Evolutionary conservation across 2,113 vertebrate species (phyloP).

Genomic region (Thinocorus orbignyianus): DNA sequence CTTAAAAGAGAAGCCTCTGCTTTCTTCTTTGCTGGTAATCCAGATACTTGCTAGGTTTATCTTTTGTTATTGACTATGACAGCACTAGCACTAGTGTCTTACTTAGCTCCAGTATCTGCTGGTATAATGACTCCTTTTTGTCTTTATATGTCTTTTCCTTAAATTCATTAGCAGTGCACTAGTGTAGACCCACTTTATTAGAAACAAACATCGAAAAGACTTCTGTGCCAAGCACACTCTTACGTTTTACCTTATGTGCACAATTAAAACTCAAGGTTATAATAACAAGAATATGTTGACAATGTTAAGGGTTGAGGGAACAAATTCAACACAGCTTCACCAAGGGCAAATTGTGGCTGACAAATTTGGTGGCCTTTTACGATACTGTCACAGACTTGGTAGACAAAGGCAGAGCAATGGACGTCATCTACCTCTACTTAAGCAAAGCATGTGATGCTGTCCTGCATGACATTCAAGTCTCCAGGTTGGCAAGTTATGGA

Average conservation of each 20-base stretch:
- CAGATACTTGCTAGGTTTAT: background rate
- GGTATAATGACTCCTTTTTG: background rate
- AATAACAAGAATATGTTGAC: slow-evolving; percentile 32
- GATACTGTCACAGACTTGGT: no score
- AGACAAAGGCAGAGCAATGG: no score
- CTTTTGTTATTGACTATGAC: background rate
- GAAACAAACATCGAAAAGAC: background rate
- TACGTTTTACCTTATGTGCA: slow-evolving; percentile 26
- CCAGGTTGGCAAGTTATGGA: no score
- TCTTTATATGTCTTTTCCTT: background rate
- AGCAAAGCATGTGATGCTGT: no score
- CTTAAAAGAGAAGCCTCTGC: background rate
- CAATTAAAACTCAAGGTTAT: slow-evolving; percentile 66
- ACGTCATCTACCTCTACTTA: no score
- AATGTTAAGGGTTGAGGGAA: slow-evolving; percentile 33
- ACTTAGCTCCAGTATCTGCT: background rate
- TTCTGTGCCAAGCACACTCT: background rate
- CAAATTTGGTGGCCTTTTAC: no score
- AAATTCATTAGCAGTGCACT: background rate
- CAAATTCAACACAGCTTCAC: background rate
- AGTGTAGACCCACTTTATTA: background rate
- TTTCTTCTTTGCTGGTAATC: background rate
- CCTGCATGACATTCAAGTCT: no score
- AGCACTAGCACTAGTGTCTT: background rate
- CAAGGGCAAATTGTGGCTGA: no score